These are phyloP conservation scores for Protobothrops flavoviridis DNA, from an alignment of 2,113 vertebrate species.

Conservation along the genomic window DNA sequence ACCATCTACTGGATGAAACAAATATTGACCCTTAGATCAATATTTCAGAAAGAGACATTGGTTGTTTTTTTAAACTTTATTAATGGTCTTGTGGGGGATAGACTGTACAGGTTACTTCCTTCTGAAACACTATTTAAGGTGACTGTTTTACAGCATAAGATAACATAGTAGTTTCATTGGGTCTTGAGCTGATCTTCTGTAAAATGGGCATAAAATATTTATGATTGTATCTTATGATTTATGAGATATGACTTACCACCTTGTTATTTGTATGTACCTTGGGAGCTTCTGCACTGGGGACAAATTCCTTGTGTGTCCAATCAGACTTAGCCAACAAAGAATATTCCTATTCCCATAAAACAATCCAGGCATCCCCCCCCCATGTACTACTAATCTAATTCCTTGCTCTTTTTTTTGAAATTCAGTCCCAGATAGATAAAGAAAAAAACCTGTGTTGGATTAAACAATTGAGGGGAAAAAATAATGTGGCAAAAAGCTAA, in stretches of 20 bases:
- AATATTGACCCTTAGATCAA: not conserved
- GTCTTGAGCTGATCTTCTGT: not conserved
- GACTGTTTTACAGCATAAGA: not conserved
- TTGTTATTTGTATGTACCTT: not conserved
- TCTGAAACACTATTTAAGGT: not conserved
- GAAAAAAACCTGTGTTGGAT: too few species aligned
- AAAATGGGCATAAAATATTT: not conserved
- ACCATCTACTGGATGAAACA: constrained; percentile 11
- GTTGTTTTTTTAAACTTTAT: not conserved
- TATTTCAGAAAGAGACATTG: not conserved
- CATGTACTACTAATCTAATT: not conserved
- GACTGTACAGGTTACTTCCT: not conserved
- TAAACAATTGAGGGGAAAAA: not conserved
- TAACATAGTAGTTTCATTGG: too few species aligned
- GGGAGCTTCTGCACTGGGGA: not conserved
- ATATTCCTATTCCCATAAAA: not conserved
- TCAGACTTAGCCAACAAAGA: not conserved
- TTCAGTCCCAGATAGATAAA: not conserved
- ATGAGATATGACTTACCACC: not conserved
- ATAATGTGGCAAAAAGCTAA: not conserved
- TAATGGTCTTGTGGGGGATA: not conserved
- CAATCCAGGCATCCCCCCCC: not conserved
- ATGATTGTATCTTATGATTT: not conserved
- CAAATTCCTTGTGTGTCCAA: not conserved
- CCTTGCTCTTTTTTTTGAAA: too few species aligned